Conservation (phyloP, 2,797 vertebrate species). For the Sandelia bainsii region DNA sequence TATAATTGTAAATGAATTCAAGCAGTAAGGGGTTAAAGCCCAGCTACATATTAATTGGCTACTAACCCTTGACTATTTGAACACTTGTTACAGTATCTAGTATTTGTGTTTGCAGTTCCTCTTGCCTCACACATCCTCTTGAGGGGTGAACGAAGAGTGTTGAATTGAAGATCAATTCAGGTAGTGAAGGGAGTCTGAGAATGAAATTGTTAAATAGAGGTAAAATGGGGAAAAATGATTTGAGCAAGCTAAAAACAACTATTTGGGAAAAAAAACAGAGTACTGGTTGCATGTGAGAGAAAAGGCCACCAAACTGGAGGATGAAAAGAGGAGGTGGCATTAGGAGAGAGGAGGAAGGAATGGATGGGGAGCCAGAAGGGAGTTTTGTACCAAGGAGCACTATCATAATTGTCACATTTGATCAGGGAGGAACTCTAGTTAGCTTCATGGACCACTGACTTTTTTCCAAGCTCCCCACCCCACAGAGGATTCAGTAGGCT, state of each 20-base stretch:
- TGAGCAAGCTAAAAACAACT: neutral
- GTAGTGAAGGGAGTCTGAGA: neutral
- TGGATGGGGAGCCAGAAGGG: constrained; percentile 53
- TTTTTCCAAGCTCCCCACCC: constrained; percentile 53
- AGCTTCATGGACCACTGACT: constrained; percentile 76
- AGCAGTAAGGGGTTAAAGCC: too few species aligned
- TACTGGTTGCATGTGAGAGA: constrained; percentile 32
- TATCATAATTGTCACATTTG: constrained; percentile 83
- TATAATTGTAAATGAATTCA: too few species aligned
- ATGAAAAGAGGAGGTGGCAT: constrained; percentile 64
- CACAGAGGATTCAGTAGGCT: constrained; percentile 55
- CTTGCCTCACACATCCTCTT: neutral
- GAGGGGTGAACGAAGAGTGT: neutral
- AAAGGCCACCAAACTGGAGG: constrained; percentile 47
- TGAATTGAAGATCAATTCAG: neutral
- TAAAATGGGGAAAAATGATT: neutral
- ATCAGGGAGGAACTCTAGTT: constrained; percentile 74
- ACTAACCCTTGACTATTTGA: neutral
- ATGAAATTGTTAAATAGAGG: neutral
- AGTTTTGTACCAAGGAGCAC: constrained; percentile 68
- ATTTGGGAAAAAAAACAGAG: constrained; percentile 18
- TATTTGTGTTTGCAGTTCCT: neutral
- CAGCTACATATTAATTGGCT: neutral
- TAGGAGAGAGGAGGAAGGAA: constrained; percentile 41
- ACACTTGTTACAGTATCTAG: neutral